phyloP scores from a whole-genome alignment of 23 tunicate genomes.

The Pegea sp. region DNA sequence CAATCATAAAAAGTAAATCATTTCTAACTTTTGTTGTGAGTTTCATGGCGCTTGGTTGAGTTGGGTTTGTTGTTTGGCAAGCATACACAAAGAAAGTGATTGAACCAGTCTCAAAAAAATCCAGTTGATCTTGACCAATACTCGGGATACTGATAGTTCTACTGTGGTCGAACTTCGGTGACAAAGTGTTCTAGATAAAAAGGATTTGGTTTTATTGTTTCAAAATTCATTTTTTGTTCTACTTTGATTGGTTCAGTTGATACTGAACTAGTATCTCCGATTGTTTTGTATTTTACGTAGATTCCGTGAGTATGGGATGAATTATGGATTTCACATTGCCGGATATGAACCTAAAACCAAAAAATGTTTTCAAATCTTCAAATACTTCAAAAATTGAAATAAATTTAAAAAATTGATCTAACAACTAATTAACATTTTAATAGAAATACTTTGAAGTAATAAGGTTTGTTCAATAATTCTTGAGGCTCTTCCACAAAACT shows the following conservation, averaged over 20 bases:
- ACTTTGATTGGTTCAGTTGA: conserved; percentile 58
- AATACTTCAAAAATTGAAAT: neutral
- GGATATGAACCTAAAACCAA: conserved; percentile 14
- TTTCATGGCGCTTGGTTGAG: conserved; percentile 66
- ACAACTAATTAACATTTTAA: neutral
- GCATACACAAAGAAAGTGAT: conserved; percentile 60
- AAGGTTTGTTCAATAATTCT: conserved; percentile 60
- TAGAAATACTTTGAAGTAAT: conserved; percentile 84
- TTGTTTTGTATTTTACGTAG: conserved; percentile 57
- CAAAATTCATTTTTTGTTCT: neutral
- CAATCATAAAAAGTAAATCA: neutral
- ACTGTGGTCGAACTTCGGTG: conserved; percentile 68
- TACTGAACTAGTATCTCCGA: conserved; percentile 20
- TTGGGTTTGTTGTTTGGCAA: conserved; percentile 11
- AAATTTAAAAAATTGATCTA: neutral
- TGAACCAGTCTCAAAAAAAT: conserved; percentile 56
- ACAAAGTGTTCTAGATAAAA: no score
- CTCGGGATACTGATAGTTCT: conserved; percentile 41
- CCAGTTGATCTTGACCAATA: conserved; percentile 48
- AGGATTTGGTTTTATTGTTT: no score
- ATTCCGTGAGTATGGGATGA: conserved; percentile 65
- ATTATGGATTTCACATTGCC: conserved; percentile 57
- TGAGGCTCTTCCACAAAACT: conserved; percentile 77
- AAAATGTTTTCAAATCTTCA: neutral
- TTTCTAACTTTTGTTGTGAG: conserved; percentile 56